Percentiles rank a stretch among this genome's conserved stretches.
Evolutionary conservation across 2,888 invertebrate species (phyloP).

Genomic region (Drosophila neotestacea): DNA sequence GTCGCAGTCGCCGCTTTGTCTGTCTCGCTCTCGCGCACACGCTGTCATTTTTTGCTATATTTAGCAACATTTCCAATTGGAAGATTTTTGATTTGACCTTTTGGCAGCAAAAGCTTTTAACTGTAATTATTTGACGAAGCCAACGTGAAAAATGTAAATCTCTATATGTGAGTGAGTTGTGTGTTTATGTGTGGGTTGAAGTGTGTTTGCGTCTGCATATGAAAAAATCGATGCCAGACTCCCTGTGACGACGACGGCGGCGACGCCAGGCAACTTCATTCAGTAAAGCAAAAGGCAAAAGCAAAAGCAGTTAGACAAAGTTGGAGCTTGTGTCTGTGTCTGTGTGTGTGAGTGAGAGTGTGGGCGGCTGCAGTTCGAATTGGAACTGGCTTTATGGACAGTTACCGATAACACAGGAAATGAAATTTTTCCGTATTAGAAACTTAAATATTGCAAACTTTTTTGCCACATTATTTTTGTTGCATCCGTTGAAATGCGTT

Average conservation of each 20-base stretch:
- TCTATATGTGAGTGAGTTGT: slow-evolving; percentile 24
- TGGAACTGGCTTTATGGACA: slow-evolving; percentile 47
- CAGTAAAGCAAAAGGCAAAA: slow-evolving; percentile 66
- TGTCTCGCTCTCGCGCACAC: slow-evolving; percentile 54
- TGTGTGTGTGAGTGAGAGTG: slow-evolving; percentile 32
- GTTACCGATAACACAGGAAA: slow-evolving; percentile 71
- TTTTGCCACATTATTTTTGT: slow-evolving; percentile 28
- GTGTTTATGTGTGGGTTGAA: slow-evolving; percentile 30
- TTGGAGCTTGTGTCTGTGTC: slow-evolving; percentile 40
- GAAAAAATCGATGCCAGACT: slow-evolving; percentile 81
- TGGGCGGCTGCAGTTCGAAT: slow-evolving; percentile 40
- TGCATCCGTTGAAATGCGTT: slow-evolving; percentile 46
- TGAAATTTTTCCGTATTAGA: slow-evolving; percentile 63
- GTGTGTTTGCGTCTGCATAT: slow-evolving; percentile 62
- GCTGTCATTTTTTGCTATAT: slow-evolving; percentile 63
- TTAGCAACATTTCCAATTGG: slow-evolving; percentile 72
- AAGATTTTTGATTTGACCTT: slow-evolving; percentile 74
- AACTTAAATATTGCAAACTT: slow-evolving; percentile 63
- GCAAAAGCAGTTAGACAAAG: slow-evolving; percentile 70
- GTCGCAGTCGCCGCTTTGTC: slow-evolving; percentile 57
- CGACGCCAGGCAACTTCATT: slow-evolving; percentile 71
- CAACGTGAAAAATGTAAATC: slow-evolving; percentile 41
- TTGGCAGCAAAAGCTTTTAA: slow-evolving; percentile 67
- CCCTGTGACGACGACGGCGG: slow-evolving; percentile 58
- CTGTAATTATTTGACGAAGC: slow-evolving; percentile 57